Evolutionary conservation across 2,797 vertebrate genomes (phyloP).

Genomic region (Cottoperca gobio): DNA sequence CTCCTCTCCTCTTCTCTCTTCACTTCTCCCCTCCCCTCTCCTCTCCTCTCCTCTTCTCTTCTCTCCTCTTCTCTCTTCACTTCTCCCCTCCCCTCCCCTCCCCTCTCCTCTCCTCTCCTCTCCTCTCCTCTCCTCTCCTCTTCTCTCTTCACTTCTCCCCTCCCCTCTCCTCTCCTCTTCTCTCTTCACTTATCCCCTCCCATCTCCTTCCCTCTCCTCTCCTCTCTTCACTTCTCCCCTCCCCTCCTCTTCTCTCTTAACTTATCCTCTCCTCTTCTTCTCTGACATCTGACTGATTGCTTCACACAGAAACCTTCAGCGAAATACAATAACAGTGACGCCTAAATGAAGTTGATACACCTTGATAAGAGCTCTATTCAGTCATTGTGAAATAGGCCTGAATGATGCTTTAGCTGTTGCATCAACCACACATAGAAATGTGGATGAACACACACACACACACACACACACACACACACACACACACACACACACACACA

Average conservation of each 20-base stretch:
- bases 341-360: conserved; percentile 48
- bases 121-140: too few species aligned
- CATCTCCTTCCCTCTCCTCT: too few species aligned
- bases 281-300: conserved; percentile 36
- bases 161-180: too few species aligned
- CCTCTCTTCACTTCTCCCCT: conserved; percentile 3
- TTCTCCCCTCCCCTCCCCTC: too few species aligned
- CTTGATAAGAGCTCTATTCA: conserved; percentile 55
- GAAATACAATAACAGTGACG: conserved; percentile 47
- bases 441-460: background rate
- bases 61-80: too few species aligned
- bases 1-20: too few species aligned
- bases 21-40: too few species aligned
- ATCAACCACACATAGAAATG: conserved; percentile 14
- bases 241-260: background rate
- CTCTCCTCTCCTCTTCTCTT: too few species aligned
- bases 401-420: conserved; percentile 11
- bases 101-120: too few species aligned
- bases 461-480: conserved; percentile 1
- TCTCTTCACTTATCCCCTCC: too few species aligned
- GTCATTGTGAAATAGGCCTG: conserved; percentile 49
- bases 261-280: too few species aligned
- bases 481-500: background rate
- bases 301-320: conserved; percentile 20
- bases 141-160: too few species aligned